phyloP scores from a whole-genome alignment of 2,113 vertebrate genomes.

The Ramphastos sulfuratus region DNA sequence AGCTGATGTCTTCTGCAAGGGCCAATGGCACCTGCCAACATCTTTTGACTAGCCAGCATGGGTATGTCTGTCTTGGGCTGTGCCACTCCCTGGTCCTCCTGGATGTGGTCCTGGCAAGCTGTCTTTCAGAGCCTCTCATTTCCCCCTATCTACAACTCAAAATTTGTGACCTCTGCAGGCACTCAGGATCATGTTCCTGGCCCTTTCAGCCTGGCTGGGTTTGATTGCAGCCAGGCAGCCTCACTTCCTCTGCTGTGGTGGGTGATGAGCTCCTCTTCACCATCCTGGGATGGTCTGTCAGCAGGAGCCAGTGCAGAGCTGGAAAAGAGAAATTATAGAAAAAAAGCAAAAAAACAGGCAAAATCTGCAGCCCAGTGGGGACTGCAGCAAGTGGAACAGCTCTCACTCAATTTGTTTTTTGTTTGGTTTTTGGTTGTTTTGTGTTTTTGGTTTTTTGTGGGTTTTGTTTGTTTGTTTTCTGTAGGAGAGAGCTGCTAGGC shows the following conservation, averaged over 20 bases:
- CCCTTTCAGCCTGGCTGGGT: fast-evolving
- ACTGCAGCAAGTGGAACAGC: background rate
- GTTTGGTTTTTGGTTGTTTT: too few relatives aligned
- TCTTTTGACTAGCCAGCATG: background rate
- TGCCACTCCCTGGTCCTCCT: background rate
- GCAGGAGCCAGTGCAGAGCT: background rate
- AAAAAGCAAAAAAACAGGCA: background rate
- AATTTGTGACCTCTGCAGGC: background rate
- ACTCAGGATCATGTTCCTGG: background rate
- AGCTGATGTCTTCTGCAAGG: background rate
- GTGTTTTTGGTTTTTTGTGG: too few relatives aligned
- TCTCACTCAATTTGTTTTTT: background rate
- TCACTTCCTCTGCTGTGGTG: fast-evolving
- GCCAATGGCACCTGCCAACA: fast-evolving
- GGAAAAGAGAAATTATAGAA: background rate
- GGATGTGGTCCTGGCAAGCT: fast-evolving
- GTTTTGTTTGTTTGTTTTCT: background rate
- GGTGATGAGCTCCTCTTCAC: background rate
- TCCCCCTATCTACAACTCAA: background rate
- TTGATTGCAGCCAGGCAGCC: background rate
- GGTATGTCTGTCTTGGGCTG: fast-evolving
- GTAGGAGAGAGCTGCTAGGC: background rate
- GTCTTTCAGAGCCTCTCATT: background rate
- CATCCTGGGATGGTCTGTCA: background rate
- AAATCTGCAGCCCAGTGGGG: background rate